Conservation (phyloP, 2,888 invertebrate genomes). For the Megalurothrips usitatus region DNA sequence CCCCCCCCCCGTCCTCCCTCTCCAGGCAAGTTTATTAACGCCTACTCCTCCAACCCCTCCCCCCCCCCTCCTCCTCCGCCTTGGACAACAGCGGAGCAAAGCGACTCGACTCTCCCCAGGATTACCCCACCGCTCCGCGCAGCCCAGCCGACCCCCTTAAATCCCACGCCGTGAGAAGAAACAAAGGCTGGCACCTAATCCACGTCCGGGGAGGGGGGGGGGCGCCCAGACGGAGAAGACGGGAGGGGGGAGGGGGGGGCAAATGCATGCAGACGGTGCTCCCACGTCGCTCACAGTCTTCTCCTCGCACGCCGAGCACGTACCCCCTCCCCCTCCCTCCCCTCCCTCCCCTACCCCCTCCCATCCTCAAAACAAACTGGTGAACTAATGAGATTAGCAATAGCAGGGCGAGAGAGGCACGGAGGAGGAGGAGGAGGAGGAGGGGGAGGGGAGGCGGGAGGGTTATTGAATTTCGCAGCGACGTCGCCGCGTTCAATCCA, state of each 20-base stretch:
- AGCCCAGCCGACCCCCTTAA: background rate
- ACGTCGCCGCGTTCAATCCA: too few species aligned
- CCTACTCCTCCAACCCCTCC: too few species aligned
- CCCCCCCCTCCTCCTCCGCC: background rate
- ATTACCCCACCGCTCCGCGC: background rate
- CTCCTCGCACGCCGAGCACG: too few species aligned
- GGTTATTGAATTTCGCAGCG: too few species aligned
- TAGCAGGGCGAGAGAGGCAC: too few species aligned
- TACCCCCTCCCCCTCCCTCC: too few species aligned
- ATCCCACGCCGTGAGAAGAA: slow-evolving; percentile 2
- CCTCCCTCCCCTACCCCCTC: background rate
- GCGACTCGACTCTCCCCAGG: background rate
- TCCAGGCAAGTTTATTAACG: background rate
- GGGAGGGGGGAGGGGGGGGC: background rate
- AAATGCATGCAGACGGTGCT: background rate
- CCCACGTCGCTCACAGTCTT: too few species aligned
- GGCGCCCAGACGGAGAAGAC: background rate
- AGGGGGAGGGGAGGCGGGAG: too few species aligned
- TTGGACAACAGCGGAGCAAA: background rate
- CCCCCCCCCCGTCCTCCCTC: background rate
- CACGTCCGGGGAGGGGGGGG: too few species aligned
- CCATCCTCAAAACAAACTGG: too few species aligned
- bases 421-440: too few species aligned
- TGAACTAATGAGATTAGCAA: too few species aligned
- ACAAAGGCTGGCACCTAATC: slow-evolving; percentile 6